phyloP scores from a whole-genome alignment of 2,888 invertebrate species.

The Oxycera nigricornis region DNA sequence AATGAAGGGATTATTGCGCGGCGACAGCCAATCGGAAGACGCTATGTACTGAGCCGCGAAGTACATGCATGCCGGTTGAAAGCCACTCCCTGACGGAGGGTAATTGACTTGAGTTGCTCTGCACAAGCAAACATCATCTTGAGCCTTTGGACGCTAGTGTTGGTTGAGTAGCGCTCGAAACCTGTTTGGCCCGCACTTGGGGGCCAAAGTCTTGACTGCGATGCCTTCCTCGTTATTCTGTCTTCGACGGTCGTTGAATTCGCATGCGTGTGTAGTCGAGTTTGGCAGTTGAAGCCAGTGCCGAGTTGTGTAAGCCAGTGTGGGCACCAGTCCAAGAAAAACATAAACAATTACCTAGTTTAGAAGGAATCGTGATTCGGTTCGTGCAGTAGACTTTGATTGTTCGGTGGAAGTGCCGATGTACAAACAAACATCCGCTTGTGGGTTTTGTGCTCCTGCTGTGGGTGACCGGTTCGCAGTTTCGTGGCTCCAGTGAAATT shows the following conservation, averaged over 20 bases:
- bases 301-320: constrained; percentile 19
- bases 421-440: background rate
- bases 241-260: constrained; percentile 60
- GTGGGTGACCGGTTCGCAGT: background rate
- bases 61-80: constrained; percentile 1
- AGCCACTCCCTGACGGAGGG: constrained; percentile 9
- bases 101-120: background rate
- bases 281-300: constrained; percentile 6
- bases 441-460: background rate
- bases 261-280: constrained; percentile 49
- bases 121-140: constrained; percentile 12
- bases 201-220: constrained; percentile 1
- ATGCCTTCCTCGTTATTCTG: constrained; percentile 55
- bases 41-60: background rate
- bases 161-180: constrained; percentile 1
- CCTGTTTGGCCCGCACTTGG: constrained; percentile 8
- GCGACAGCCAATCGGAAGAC: background rate
- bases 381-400: background rate
- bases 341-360: constrained; percentile 8
- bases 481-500: background rate
- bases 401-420: constrained; percentile 5
- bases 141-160: background rate
- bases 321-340: background rate
- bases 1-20: background rate
- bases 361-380: background rate